Evolutionary conservation across 2,888 invertebrate species (phyloP).

Genomic region (Entomobrya proxima): DNA sequence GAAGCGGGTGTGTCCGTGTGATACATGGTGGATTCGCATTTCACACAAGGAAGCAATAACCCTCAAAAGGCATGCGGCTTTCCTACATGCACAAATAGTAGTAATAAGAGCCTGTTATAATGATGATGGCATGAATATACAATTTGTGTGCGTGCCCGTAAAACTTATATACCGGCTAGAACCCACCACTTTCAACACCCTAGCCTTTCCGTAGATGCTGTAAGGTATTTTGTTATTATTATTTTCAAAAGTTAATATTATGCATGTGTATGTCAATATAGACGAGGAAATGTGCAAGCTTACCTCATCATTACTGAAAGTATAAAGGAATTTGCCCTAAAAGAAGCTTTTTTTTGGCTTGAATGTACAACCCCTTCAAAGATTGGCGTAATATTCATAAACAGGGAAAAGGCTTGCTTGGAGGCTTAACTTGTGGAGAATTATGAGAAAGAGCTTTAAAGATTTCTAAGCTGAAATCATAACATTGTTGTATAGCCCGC

Average conservation of each 20-base stretch:
- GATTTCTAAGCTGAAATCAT: background rate
- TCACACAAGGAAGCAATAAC: constrained; percentile 14
- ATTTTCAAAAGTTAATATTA: background rate
- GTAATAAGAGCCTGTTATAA: background rate
- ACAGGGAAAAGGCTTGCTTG: background rate
- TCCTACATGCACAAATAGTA: background rate
- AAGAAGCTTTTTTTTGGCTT: background rate
- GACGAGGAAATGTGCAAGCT: background rate
- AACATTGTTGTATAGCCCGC: background rate
- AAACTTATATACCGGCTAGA: background rate
- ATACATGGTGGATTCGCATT: constrained; percentile 46
- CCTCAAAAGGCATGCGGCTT: too few species aligned
- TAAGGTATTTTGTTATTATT: background rate
- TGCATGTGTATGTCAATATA: background rate
- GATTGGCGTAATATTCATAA: background rate
- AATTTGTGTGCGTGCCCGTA: background rate
- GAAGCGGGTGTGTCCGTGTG: constrained; percentile 41
- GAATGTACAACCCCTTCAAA: too few species aligned
- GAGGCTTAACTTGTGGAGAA: background rate
- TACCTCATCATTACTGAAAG: background rate
- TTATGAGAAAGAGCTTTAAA: background rate
- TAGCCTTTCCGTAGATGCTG: too few species aligned
- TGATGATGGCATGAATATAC: background rate
- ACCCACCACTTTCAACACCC: background rate
- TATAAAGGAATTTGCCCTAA: background rate